Evolutionary conservation across 2,797 vertebrate species (phyloP).

Genomic region (Meriones psammophilus): DNA sequence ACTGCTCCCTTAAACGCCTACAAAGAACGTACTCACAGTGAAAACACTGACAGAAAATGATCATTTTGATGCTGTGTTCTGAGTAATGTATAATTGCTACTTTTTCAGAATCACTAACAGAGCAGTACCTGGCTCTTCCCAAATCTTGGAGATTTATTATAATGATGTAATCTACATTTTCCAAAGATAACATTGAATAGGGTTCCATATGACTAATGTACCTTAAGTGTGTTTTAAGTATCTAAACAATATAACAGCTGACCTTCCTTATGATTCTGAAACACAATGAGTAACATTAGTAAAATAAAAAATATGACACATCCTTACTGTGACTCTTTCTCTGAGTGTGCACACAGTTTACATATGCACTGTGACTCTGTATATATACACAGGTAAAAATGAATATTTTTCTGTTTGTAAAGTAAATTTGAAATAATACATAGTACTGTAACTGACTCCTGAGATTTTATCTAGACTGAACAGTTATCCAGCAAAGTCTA

Average conservation of each 20-base stretch:
- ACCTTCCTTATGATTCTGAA: constrained; percentile 78
- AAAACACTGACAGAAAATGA: constrained; percentile 86
- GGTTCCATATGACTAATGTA: constrained; percentile 78
- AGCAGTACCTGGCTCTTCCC: constrained; percentile 84
- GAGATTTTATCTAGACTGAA: not conserved
- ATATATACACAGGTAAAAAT: too few species aligned
- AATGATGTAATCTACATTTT: constrained; percentile 82
- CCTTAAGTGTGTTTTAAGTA: constrained; percentile 81
- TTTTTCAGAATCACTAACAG: constrained; percentile 82
- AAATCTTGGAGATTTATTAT: constrained; percentile 83
- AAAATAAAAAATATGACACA: constrained; percentile 65
- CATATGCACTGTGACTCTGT: too few species aligned
- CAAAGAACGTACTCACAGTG: constrained; percentile 83
- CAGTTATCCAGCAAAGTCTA: not conserved
- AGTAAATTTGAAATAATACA: not conserved
- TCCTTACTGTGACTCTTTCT: not conserved
- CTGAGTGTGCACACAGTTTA: not conserved
- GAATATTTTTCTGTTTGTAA: constrained; percentile 48
- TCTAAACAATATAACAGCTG: constrained; percentile 61
- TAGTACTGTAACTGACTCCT: not conserved
- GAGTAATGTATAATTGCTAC: constrained; percentile 82
- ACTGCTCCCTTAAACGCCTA: constrained; percentile 84
- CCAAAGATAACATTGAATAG: constrained; percentile 81
- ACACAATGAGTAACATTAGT: constrained; percentile 64
- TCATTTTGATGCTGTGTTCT: constrained; percentile 82